Evolutionary conservation across 2,797 vertebrate species (phyloP).

Genomic region (Lagothrix lagotricha): DNA sequence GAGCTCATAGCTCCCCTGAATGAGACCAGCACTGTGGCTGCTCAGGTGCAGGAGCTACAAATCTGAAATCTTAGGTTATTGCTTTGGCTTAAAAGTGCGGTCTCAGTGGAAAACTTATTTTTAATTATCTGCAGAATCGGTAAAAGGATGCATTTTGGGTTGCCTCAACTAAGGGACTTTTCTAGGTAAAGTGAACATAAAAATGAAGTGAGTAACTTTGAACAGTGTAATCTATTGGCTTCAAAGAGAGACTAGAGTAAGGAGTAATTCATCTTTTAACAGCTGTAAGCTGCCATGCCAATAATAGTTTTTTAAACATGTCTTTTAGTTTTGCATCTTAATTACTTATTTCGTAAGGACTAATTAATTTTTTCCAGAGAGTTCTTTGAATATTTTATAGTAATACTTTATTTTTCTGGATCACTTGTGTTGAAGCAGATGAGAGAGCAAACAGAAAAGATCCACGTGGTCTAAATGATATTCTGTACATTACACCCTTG

Average conservation of each 20-base stretch:
- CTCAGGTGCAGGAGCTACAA: background rate
- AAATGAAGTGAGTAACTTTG: background rate
- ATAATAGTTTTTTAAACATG: background rate
- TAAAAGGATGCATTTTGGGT: background rate
- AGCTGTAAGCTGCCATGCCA: background rate
- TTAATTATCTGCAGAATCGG: background rate
- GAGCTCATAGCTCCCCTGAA: background rate
- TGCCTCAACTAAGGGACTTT: background rate
- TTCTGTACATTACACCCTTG: background rate
- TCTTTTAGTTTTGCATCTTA: conserved; percentile 24
- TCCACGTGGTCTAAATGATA: background rate
- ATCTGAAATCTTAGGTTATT: background rate
- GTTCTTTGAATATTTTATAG: background rate
- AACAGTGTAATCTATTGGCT: background rate
- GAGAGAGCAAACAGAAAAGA: background rate
- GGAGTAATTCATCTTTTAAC: background rate
- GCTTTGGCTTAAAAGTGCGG: conserved; percentile 31
- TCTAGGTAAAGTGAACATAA: background rate
- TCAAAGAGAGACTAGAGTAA: background rate
- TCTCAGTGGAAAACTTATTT: background rate
- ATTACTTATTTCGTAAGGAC: background rate
- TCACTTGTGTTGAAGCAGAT: background rate
- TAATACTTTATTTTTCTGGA: conserved; percentile 2
- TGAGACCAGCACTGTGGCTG: background rate
- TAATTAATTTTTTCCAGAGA: background rate